phyloP scores from a whole-genome alignment of 2,797 vertebrate genomes.

The Sebastes melanostomus region DNA sequence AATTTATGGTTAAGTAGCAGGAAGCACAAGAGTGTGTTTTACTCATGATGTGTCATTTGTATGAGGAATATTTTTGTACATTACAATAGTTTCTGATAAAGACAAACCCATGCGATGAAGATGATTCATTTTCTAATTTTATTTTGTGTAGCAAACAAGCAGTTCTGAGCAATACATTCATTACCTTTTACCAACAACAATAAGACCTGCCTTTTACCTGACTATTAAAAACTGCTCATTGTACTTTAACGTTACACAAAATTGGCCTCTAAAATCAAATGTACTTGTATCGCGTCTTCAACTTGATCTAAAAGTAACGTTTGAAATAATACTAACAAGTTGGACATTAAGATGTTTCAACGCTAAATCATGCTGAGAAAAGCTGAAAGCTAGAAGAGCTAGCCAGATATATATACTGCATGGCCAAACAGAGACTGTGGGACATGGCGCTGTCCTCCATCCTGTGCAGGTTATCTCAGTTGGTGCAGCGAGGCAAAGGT shows the following conservation, averaged over 20 bases:
- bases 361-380: background rate
- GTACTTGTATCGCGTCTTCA: background rate
- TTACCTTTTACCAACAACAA: background rate
- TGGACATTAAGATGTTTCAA: background rate
- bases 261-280: background rate
- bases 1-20: background rate
- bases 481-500: background rate
- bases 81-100: constrained; percentile 1
- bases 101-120: background rate
- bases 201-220: background rate
- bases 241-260: background rate
- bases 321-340: background rate
- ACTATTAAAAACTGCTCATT: background rate
- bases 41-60: background rate
- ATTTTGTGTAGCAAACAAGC: constrained; percentile 22
- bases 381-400: background rate
- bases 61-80: constrained; percentile 7
- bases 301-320: background rate
- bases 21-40: background rate
- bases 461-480: background rate
- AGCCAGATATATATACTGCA: background rate
- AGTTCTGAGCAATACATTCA: background rate
- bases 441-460: background rate
- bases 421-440: background rate
- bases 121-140: background rate